Evolutionary conservation across 1,140 invertebrate species (phyloP), one percentile per base, ranked within the genome.

Genomic region (Apis florea): DNA sequence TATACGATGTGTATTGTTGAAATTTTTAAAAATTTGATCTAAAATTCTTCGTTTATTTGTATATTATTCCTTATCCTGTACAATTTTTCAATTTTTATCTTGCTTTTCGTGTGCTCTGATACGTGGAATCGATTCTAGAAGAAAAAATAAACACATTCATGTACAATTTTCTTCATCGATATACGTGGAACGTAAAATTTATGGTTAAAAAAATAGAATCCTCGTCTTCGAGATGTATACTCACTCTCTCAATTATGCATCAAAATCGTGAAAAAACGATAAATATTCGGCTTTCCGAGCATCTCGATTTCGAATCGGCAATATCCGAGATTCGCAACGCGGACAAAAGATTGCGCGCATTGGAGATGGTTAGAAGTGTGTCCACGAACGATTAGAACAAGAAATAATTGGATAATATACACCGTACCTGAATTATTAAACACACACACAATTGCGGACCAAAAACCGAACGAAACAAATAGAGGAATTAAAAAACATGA

Each of bases 381-480:
- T 63, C 21, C 17, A 61, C 70, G 53, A 66, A 49, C n/a, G 53
- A 26, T 56, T 10, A 61, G 3, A 61, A 69, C 51, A n/a, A 21
- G 9, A 70, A 54, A n/a, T 5, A 47, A 47, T n/a, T n/a, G 69
- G 17, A 40, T 24, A 67, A 40, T 40, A 40, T 40, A 72, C 40
- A n/a, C 1, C 12, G 15, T 61, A 53, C 11, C 10, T 51, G 31
- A 9, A 66, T n/a, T 40, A 15, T 15, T 26, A 9, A 61, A 54
- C 24, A 54, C 19, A 56, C 31, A 26, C 58, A 49, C n/a, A 64
- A 66, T 72, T 26, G 47, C 73, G 72, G 79, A 76, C 79, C 19
- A 40, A 81, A 40, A 75, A 76, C 47, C 79, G 47, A 82, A 82
- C 79, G 63, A 76, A 77, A 82, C 51, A 12, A 53, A 72, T n/a